A percentile compares a stretch with the other conserved stretches of the same genome.
Evolutionary conservation across 2,113 vertebrate genomes (phyloP).

Genomic region (Cololabis saira): DNA sequence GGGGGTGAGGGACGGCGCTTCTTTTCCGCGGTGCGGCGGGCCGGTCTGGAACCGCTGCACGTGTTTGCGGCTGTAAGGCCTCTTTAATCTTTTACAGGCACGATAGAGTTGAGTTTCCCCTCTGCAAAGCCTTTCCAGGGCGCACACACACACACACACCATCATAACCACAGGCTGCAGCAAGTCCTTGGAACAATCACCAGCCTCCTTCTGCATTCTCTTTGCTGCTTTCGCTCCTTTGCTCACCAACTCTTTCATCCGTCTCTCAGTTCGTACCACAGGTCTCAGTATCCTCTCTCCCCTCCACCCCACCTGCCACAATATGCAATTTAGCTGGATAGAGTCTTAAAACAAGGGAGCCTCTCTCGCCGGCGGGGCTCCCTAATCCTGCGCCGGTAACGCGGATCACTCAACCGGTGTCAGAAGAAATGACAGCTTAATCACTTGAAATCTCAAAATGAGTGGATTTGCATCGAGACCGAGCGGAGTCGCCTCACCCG

Average conservation of each 20-base stretch:
- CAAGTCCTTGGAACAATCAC: conserved; percentile 22
- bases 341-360: conserved; percentile 22
- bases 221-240: conserved; percentile 21
- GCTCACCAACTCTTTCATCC: conserved; percentile 12
- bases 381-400: conserved; percentile 27
- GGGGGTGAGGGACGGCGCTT: conserved; percentile 14
- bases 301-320: background rate
- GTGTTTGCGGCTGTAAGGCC: conserved; percentile 10
- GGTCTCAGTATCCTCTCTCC: too few species aligned
- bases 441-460: conserved; percentile 28
- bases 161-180: conserved; percentile 38
- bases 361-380: conserved; percentile 3
- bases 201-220: conserved; percentile 31
- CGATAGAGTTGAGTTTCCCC: conserved; percentile 50
- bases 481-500: conserved; percentile 16
- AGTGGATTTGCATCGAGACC: conserved; percentile 34
- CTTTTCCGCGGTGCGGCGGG: conserved; percentile 23
- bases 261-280: too few species aligned
- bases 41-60: conserved; percentile 2
- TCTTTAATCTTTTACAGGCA: conserved; percentile 63
- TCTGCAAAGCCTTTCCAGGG: conserved; percentile 8
- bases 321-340: conserved; percentile 15
- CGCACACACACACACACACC: conserved; percentile 19
- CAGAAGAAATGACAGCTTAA: conserved; percentile 35
- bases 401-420: conserved; percentile 9